Base-by-base conservation (phyloP, 92 coral and sea anemone genomes). In the Anthopleura xanthogrammica region DNA sequence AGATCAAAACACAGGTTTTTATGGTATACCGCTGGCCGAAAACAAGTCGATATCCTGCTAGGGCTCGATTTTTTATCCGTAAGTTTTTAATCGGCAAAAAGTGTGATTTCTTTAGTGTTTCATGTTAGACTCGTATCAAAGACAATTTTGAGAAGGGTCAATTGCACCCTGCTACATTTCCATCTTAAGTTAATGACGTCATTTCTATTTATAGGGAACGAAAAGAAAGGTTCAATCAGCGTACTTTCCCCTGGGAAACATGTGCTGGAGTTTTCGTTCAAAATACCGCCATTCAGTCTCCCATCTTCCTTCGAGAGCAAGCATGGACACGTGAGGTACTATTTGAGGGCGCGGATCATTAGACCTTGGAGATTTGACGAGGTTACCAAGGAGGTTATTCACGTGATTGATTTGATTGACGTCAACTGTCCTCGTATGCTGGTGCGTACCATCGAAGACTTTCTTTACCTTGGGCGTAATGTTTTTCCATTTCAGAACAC, bases 271-370 rank as follows among this genome's bases (percentile, higher is more conserved):
- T 93, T 93, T 86, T 72, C 90, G 76, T 93, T 93, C 88, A 93
- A 89, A 78, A 85, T 93, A 57, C 97, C 97, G 64, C 91, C 97
- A 1, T 93, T 90, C 83, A 93, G 94, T 60, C 97, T 93, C 85
- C 97, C 97, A 77, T 93, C 97, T 58, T 93, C 97, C 90, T 93
- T 93, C 79, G 97, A 93, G 83, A 91, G 94, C 90, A 89, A 86
- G 54, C 91, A 93, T 71, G 97, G 97, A 41, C 90, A 91, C 82
- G 97, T 93, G 79, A 87, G 94, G 64, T 91, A 93, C 82, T 91
- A 86, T 87, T 52, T 93, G 66, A 88, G 86, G 83, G 97, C 97
- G 79, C 92, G 94, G 75, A 91, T 93, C 19, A 86, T 86, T 72
- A 83, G 97, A 75, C 91, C 94, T 2, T 93, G 97, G 97, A 88